Evolutionary conservation across 2,113 vertebrate species (phyloP), one percentile per base, ranked within the genome.

Genomic region (Xyrauchen texanus): DNA sequence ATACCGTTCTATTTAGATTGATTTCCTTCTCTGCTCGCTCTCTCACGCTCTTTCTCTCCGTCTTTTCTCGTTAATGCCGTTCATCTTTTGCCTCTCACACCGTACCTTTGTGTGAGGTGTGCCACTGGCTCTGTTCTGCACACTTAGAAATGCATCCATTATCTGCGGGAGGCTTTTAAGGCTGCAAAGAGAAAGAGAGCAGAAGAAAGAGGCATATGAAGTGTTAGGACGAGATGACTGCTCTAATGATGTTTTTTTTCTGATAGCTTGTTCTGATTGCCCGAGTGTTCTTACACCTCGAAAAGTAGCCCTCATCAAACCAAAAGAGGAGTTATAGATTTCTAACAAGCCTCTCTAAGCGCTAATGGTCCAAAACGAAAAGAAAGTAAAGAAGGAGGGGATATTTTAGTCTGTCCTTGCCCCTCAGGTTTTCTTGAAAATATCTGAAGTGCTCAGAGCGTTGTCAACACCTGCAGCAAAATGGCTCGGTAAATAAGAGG

Each of bases 301-400:
- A 81, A 79, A 78, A 84, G 75, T 63, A 69, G 46, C 69, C 51
- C 79, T 82, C 76, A 45, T 84, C 66, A 61, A 68, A 68, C 45
- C 63, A 67, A 77, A 76, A 79, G 78, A 76, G 61, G 76, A 64
- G 69, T 78, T 82, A 72, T 71, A 49, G 67, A 81, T 82, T 78
- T 83, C 83, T 82, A 82, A 79, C 67, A 77, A 70, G 53, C 45
- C 63, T 76, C 79, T 79, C 16, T 8, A 74, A 21, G 15, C 68
- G 10, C 69, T 84, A 85, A 85, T 82, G 68, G 72, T 57, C 44
- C 57, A 67, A 84, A 68, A 80, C 16, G 78, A 80, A 34, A 76
- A 47, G 12, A 51, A 63, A 63, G 49, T 8, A 10, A 66, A 5
- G 13, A 21, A 64, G 51, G 15, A 21, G 44, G 64, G 15, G 51